Evolutionary conservation across 2,797 vertebrate genomes (phyloP), one percentile per base, ranked within the genome.

Genomic region (Oceanodroma leucorhoa): DNA sequence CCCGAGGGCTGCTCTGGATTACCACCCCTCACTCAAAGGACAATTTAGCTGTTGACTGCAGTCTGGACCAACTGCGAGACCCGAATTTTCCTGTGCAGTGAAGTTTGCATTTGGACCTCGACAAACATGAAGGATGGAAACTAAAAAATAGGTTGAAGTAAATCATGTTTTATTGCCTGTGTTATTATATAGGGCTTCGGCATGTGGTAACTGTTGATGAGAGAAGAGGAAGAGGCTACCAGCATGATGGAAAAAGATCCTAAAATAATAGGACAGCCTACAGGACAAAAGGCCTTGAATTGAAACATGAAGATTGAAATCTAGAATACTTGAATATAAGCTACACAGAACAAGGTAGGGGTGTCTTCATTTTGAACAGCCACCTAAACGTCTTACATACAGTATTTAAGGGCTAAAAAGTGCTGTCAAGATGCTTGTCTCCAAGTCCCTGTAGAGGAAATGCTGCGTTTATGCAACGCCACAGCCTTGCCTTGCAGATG

Each of bases 141-240:
- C 30, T 20, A 22, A 29, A 67, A 66, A 54, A 10, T 29, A 69
- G 57, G 19, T 26, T 30, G 13, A 50, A 62, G 17, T n/a, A 51
- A 66, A 19, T 14, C 2, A 8, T 38, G 23, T 1, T 19, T 78
- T 94, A 24, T 85, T 80, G 24, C 10, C 17, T 46, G 19, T 51
- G 40, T 60, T 76, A 32, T 69, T 91, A 29, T 45, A 27, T 8
- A 41, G 41, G 32, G 32, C 38, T 82, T 45, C 4, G 1, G 22
- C 41, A 26, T 8, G 32, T 0, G 1, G 43, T 83, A 43, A 15
- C 0, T 18, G 7, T 11, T 60, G 1, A 9, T 26, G 23, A 83
- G 17, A 69, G 23, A 70, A 41, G 21, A 65, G 14, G 38, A 77
- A n/a, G 41, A 78, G 20, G 17, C 36, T 83, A 30, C 34, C 15